phyloP scores from a whole-genome alignment of 2,113 vertebrate species.

The Vanacampus margaritifer region DNA sequence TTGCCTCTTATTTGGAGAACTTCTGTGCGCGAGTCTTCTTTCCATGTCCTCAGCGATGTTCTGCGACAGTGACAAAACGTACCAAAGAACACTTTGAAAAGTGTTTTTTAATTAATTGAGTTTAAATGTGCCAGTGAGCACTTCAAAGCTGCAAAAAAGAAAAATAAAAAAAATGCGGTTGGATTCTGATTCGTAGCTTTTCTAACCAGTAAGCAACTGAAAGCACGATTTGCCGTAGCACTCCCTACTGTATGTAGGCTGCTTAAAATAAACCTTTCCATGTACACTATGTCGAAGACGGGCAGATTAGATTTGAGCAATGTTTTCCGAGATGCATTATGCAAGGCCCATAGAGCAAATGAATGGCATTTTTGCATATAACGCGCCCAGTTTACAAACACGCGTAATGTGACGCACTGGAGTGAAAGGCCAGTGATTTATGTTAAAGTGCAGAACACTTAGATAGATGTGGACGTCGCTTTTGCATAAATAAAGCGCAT shows the following conservation, averaged over 20 bases:
- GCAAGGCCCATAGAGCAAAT: background rate
- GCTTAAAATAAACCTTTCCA: constrained; percentile 1
- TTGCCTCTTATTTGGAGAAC: background rate
- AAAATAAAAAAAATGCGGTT: too few species aligned
- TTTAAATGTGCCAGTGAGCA: background rate
- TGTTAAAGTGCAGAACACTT: constrained; percentile 28
- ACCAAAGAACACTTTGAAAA: background rate
- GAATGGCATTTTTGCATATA: constrained; percentile 1
- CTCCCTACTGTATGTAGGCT: background rate
- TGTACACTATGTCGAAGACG: background rate
- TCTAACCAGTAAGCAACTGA: background rate
- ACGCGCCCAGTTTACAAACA: background rate
- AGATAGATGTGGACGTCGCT: constrained; percentile 54
- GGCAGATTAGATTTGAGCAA: constrained; percentile 24
- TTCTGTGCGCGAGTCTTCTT: background rate
- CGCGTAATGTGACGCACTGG: constrained; percentile 7
- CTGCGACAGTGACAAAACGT: background rate
- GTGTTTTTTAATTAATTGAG: background rate
- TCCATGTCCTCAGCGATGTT: background rate
- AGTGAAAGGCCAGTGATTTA: constrained; percentile 23
- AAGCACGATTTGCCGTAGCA: background rate
- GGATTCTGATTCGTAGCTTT: background rate
- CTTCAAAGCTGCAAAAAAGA: background rate
- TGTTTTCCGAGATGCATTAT: constrained; percentile 9
- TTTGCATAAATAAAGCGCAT: constrained; percentile 55